Evolutionary conservation across 2,888 invertebrate species (phyloP).

Genomic region (Mesodorylaimus sp.): DNA sequence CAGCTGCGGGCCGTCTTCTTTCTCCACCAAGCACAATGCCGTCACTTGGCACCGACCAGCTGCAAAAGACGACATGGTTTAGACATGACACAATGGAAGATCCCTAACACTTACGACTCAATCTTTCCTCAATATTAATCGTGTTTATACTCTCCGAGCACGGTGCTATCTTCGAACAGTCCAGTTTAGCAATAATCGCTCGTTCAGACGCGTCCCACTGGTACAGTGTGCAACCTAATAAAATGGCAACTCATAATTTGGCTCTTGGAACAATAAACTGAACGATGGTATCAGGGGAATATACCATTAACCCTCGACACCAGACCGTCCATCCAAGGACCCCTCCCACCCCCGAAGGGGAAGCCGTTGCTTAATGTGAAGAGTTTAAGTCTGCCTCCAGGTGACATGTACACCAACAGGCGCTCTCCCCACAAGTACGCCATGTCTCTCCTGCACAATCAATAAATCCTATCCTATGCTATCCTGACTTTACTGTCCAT

Average conservation of each 20-base stretch:
- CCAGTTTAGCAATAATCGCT: slow-evolving; percentile 54
- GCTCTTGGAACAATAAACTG: neutral
- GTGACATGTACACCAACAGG: too few relatives aligned
- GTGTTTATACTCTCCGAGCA: slow-evolving; percentile 78
- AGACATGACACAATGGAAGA: neutral
- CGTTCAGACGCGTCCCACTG: slow-evolving; percentile 58
- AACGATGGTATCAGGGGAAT: neutral
- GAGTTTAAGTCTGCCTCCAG: too few relatives aligned
- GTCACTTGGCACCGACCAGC: slow-evolving; percentile 44
- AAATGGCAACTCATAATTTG: neutral
- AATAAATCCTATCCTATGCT: too few relatives aligned
- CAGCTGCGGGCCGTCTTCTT: slow-evolving; percentile 39
- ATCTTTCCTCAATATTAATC: slow-evolving; percentile 67
- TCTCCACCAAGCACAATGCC: slow-evolving; percentile 44
- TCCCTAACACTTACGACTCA: slow-evolving; percentile 43
- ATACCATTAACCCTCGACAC: too few relatives aligned
- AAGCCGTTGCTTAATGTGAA: too few relatives aligned
- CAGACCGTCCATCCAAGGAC: too few relatives aligned
- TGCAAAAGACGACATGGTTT: slow-evolving; percentile 15
- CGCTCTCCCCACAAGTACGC: too few relatives aligned
- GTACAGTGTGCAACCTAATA: slow-evolving; percentile 58
- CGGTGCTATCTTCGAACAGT: slow-evolving; percentile 74
- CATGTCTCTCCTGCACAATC: too few relatives aligned
- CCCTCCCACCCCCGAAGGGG: too few relatives aligned
- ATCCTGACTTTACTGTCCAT: too few relatives aligned